These are phyloP conservation scores for Zygothrica quintamaculata DNA, from an alignment of 2,888 invertebrate genomes.

Conservation along the genomic window DNA sequence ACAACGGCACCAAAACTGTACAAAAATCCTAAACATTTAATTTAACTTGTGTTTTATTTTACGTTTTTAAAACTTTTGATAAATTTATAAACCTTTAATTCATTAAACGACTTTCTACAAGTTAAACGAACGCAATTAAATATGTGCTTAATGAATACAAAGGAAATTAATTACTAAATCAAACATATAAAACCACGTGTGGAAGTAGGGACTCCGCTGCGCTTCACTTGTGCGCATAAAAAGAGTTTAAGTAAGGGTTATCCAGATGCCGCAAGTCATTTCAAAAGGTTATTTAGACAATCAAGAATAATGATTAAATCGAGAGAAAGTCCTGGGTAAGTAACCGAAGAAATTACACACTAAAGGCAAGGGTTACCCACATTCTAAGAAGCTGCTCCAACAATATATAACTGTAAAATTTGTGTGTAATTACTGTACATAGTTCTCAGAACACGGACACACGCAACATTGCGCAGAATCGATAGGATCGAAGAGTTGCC, in stretches of 20 bases:
- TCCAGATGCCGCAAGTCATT: not conserved
- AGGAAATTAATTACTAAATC: no score
- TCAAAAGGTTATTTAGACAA: conserved; percentile 15
- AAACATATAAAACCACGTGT: no score
- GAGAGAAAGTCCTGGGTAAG: conserved; percentile 11
- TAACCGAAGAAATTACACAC: not conserved
- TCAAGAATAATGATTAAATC: conserved; percentile 6
- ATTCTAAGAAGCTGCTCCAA: conserved; percentile 21
- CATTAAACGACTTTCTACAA: no score
- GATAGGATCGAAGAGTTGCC: conserved; percentile 1
- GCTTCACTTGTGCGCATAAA: conserved; percentile 32
- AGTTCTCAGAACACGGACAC: conserved; percentile 48
- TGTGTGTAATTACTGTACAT: conserved; percentile 7
- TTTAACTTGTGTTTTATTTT: no score
- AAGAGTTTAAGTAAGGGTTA: conserved; percentile 48
- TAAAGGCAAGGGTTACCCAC: conserved; percentile 23
- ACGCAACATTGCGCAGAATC: conserved; percentile 37
- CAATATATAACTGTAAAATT: conserved; percentile 14
- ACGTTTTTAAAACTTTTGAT: no score
- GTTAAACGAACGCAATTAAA: no score
- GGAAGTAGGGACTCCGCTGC: no score
- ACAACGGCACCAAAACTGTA: conserved; percentile 16
- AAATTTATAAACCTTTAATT: no score
- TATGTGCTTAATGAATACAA: no score
- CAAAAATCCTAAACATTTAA: not conserved